Evolutionary conservation across 2,113 vertebrate genomes (phyloP).

Genomic region (Eupsittula cactorum): DNA sequence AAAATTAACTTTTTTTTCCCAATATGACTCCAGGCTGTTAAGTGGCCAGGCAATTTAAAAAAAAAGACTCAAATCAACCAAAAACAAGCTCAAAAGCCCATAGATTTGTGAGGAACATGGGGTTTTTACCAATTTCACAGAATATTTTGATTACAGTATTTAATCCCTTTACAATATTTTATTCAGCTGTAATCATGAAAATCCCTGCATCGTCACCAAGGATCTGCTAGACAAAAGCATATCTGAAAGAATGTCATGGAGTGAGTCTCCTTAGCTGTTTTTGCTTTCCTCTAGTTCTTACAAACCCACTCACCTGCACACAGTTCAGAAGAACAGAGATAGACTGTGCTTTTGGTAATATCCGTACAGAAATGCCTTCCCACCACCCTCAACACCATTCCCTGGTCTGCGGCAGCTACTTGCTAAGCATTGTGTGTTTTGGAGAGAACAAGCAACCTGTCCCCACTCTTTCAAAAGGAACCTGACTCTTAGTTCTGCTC

Average conservation of each 20-base stretch:
- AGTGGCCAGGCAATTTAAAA: neutral
- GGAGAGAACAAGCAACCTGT: neutral
- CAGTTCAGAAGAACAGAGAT: neutral
- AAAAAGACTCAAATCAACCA: neutral
- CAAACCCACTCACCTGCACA: neutral
- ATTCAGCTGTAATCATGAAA: slow-evolving; percentile 29
- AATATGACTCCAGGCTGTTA: neutral
- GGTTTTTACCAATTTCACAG: slow-evolving; percentile 27
- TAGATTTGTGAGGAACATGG: neutral
- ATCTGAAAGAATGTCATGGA: slow-evolving; percentile 3
- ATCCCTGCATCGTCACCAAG: neutral
- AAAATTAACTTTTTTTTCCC: neutral
- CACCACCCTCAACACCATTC: neutral
- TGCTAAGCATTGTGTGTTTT: neutral
- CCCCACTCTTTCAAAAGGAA: neutral
- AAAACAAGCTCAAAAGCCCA: neutral
- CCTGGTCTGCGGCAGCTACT: neutral
- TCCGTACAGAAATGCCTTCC: neutral
- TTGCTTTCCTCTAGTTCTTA: neutral
- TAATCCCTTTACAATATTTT: slow-evolving; percentile 37
- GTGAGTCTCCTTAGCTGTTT: neutral
- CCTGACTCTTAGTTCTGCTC: neutral
- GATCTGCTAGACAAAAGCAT: slow-evolving; percentile 34
- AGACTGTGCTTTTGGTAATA: neutral
- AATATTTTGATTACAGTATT: slow-evolving; percentile 38